phyloP scores from a whole-genome alignment of 1,140 invertebrate species.

The Drosophila albomicans region DNA sequence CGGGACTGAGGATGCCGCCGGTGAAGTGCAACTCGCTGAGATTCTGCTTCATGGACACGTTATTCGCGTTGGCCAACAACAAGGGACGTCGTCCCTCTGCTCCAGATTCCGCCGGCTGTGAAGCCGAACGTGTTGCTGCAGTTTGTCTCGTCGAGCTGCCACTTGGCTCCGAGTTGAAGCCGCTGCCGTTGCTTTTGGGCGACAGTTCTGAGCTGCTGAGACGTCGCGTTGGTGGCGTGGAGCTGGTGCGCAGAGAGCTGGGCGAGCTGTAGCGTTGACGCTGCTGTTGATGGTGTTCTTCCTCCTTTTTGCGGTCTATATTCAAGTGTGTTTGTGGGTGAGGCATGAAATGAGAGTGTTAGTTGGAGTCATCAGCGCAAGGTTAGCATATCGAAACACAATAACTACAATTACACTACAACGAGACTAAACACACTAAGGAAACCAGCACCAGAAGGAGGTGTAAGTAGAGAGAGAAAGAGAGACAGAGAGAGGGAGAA shows the following conservation, averaged over 20 bases:
- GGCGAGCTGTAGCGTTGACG: conserved; percentile 65
- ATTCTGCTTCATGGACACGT: conserved; percentile 76
- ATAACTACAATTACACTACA: conserved; percentile 7
- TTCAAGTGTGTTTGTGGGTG: too few relatives aligned
- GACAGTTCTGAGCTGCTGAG: conserved; percentile 65
- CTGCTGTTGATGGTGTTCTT: conserved; percentile 53
- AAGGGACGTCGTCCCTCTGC: conserved; percentile 44
- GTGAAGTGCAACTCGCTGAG: conserved; percentile 75
- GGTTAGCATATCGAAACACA: neutral
- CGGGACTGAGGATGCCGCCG: conserved; percentile 51
- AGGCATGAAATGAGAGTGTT: conserved; percentile 4
- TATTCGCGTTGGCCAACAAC: conserved; percentile 62
- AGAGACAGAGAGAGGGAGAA: too few relatives aligned
- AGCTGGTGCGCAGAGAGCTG: conserved; percentile 39
- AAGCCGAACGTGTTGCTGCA: conserved; percentile 32
- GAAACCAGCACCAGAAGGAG: neutral
- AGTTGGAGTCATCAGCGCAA: conserved; percentile 29
- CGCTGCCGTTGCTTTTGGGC: conserved; percentile 52
- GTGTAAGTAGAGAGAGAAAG: neutral
- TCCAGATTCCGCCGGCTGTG: conserved; percentile 49
- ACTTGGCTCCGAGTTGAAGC: conserved; percentile 58
- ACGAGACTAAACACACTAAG: conserved; percentile 7
- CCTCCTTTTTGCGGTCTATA: conserved; percentile 79
- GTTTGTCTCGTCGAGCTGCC: conserved; percentile 1
- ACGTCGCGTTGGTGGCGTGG: conserved; percentile 42